Evolutionary conservation across 2,888 invertebrate genomes (phyloP), one percentile per base, ranked within the genome.

Genomic region (Calliphora vomitoria): DNA sequence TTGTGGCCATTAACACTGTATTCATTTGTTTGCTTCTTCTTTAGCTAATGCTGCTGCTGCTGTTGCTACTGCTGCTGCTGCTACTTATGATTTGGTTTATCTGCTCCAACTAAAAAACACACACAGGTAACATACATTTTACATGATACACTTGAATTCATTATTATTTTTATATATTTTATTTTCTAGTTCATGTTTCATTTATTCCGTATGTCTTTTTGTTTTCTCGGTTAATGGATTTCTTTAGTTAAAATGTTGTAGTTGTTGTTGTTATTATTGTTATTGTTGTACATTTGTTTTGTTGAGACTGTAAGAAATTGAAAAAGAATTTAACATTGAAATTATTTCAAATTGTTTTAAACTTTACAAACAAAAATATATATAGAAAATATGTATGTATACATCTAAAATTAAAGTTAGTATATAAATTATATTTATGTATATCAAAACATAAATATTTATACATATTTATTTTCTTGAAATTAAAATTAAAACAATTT

Each of bases 61-160:
- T 13, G 4, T 18, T 60, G 35, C 41, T 50, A 55, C n/a, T 82
- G 47, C 25, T 72, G 31, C 4, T 82, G 3, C 38, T 44, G 31
- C 31, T 76, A 66, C 20, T 50, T 62, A 18, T 50, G 13, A 44
- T 20, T 35, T 66, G 20, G 35, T 62, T 55, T 55, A 71, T 62
- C 53, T 82, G 55, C 47, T 74, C 60, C 75, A 78, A 47, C 66
- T 74, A 64, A 79, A 69, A 64, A 79, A 69, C 64, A 82, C 64
- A 79, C 69, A 76, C 87, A 85, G 87, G 82, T 85, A 87, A 78
- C 83, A 71, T 50, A 83, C 62, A 83, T 68, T 84, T 87, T 69
- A 53, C 72, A 80, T 62, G 66, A 66, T 60, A 35, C 80, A 85
- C 69, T 85, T 85, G 53, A 69, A 69, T 62, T 62, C 76, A 69